Base-by-base conservation (phyloP, 2,113 vertebrate species). In the Tautogolabrus adspersus region DNA sequence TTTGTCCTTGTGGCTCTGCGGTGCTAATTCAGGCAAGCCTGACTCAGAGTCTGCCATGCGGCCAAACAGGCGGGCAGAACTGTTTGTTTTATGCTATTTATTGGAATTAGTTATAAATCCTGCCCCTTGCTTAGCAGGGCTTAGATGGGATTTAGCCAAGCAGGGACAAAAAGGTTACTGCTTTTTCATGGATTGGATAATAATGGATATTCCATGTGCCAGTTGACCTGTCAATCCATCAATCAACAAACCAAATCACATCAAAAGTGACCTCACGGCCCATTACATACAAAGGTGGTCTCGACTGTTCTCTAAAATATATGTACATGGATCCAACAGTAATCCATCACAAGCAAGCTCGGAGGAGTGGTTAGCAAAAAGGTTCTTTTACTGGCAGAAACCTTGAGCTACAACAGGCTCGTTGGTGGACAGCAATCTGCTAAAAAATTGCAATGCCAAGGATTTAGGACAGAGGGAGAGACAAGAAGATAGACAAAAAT, bases 41-140 rank as follows among this genome's bases (percentile, higher is more conserved):
- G 77, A 85, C 76, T 90, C 72, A 62, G 8, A 72, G 82, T 72
- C 42, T 0, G 57, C 42, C 42, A 9, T 65, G 72, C 72, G 34
- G 84, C 83, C 77, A 84, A 84, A 76, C 79, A 38, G 73, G 74
- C 11, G 9, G 66, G 78, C 85, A 69, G 66, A 69, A 68, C 68
- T 88, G 87, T 94, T 93, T 93, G 89, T 87, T 92, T 92, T 92
- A 76, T 83, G 80, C 74, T 77, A 71, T 90, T 87, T 89, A 85
- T 85, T 89, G 86, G 90, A 89, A 89, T 85, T 77, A 81, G 79
- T 74, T 79, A 75, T 91, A 90, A 91, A 92, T 91, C 88, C 72
- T 70, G 47, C 63, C 23, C 40, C 60, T 73, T 12, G 40, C 85
- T 75, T 80, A 64, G 26, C 44, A 1, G 76, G 69, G 75, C 73